Conservation (phyloP, 1,140 invertebrate genomes). For the Venustaconcha ellipsiformis region DNA sequence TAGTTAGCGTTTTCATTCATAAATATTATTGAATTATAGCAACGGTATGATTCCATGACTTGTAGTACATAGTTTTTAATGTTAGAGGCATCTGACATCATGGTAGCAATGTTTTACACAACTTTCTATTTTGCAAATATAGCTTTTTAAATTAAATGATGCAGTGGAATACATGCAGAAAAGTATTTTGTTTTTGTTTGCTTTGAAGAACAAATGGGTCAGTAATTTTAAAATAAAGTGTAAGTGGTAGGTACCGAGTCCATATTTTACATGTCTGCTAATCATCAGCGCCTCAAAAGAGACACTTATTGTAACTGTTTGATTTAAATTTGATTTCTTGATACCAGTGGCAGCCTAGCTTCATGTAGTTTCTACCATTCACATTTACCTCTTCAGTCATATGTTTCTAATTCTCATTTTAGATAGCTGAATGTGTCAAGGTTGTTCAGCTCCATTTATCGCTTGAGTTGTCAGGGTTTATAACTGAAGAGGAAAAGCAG, state of each 20-base stretch:
- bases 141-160: neutral
- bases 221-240: too few species aligned
- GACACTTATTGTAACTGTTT: neutral
- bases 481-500: conserved; percentile 34
- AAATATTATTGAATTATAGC: too few species aligned
- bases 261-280: too few species aligned
- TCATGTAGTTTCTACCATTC: too few species aligned
- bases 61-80: neutral
- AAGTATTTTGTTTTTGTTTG: too few species aligned
- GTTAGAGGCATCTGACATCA: neutral
- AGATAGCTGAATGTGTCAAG: conserved; percentile 62
- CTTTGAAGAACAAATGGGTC: too few species aligned
- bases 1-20: too few species aligned
- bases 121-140: neutral
- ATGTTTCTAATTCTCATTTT: conserved; percentile 13
- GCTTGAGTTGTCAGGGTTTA: conserved; percentile 35
- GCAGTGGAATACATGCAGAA: neutral
- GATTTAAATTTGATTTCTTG: neutral
- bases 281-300: too few species aligned
- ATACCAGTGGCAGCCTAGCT: neutral
- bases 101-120: neutral
- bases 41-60: too few species aligned
- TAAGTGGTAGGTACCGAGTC: too few species aligned
- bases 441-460: conserved; percentile 52
- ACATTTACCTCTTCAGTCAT: too few species aligned